phyloP scores from a whole-genome alignment of 2,888 invertebrate species.

The Microctonus hyperodae region DNA sequence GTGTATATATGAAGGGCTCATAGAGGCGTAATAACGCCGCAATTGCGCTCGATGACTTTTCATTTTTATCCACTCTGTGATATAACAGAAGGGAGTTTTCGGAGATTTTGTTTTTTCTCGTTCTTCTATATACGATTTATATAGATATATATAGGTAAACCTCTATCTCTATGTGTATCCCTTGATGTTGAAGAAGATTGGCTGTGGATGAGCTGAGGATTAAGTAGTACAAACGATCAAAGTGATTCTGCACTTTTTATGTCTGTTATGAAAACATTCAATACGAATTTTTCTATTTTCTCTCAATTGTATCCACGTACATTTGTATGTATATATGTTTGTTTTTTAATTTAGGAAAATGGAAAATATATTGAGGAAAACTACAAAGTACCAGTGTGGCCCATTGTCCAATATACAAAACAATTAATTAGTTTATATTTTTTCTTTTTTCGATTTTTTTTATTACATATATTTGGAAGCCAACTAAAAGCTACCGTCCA shows the following conservation, averaged over 20 bases:
- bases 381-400: constrained; percentile 35
- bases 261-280: not conserved
- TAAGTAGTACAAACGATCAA: constrained; percentile 6
- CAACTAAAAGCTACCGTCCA: constrained; percentile 43
- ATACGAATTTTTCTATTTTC: constrained; percentile 20
- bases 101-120: not conserved
- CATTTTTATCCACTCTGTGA: constrained; percentile 38
- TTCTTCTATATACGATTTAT: not conserved
- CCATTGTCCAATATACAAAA: constrained; percentile 35
- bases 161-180: not conserved
- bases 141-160: not conserved
- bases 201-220: constrained; percentile 21
- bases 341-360: constrained; percentile 3
- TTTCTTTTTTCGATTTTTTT: constrained; percentile 32
- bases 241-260: not conserved
- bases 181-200: constrained; percentile 13
- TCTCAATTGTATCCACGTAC: constrained; percentile 5
- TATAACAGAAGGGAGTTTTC: not conserved
- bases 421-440: constrained; percentile 29
- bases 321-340: not conserved
- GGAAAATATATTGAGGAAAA: constrained; percentile 14
- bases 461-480: constrained; percentile 46
- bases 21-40: constrained; percentile 42
- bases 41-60: constrained; percentile 50
- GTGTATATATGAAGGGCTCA: constrained; percentile 42